Base-by-base conservation (phyloP, 2,797 vertebrate genomes). In the Lagorchestes hirsutus region DNA sequence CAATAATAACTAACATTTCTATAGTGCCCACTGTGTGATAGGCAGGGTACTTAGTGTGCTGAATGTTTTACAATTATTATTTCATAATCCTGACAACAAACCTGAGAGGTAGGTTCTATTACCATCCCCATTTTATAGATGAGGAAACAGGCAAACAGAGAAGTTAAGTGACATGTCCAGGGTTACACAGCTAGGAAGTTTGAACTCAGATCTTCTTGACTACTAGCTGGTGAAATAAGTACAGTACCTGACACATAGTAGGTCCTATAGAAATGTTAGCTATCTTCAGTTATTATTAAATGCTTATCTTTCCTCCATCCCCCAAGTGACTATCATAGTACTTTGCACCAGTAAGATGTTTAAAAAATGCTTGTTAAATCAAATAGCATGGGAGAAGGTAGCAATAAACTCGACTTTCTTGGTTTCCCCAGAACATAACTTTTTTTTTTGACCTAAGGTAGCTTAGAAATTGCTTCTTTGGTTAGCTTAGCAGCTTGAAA, bases 281-380 rank as follows among this genome's bases (percentile, higher is more conserved):
- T 90, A 62, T 92, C 22, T 93, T 93, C 62, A 55, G 3, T 94
- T 27, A 57, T 94, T 92, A 74, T n/a, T 46, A 57, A 54, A 12
- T 46, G 12, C 90, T 90, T 92, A 29, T 94, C 91, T 56, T n/a
- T 50, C 10, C 5, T 12, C 22, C 27, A 10, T 54, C 5, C 5
- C 34, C 14, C 62, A 74, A 74, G 34, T n/a, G 62, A 74, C 34
- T 74, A 74, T 14, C 34, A 67, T n/a, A 40, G 34, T 74, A 74
- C 34, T n/a, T 67, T 67, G 34, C 34, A 67, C 14, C 34, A 74
- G 2, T n/a, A 6, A n/a, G 14, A 5, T 74, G 34, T 40, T 40
- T 74, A n/a, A 40, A n/a, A 74, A 74, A 74, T 74, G 14, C 62
- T 74, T 74, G 16, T n/a, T 74, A 16, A n/a, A 67, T 67, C 62